Evolutionary conservation across 2,888 invertebrate genomes (phyloP), one percentile per base, ranked within the genome.

Genomic region (Drosophila setosimentum): DNA sequence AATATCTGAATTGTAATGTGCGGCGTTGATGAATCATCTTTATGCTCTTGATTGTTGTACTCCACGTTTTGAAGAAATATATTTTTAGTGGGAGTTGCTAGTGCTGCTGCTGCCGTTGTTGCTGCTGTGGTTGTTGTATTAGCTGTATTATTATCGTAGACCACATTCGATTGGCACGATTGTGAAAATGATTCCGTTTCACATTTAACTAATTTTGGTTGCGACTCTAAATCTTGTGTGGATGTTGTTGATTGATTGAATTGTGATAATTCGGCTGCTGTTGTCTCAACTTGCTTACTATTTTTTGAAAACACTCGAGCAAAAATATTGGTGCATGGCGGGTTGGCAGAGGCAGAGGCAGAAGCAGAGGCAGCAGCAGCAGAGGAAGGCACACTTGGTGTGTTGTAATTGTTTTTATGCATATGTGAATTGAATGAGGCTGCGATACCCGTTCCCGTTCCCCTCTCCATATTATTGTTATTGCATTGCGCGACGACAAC

Each of bases 1-100:
- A 95, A 96, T 94, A 96, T 95, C 94, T 94, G 95, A 92, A 93
- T 93, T 89, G 94, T 94, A 93, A 94, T 93, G 92, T 94, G 93
- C 69, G 89, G 83, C 76, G 91, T 89, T 91, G 92, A 91, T 92
- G 92, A 92, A 87, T 93, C 93, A 92, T 91, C 91, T 67, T 77
- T 78, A 76, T 78, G 76, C 73, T 85, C 72, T 77, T 85, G 76
- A 73, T 80, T 87, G 73, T 69, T 86, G 73, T 70, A 76, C 53
- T 68, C 70, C 54, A 83, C 84, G 66, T 76, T 58, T 64, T 68
- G 68, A 64, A 63, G 67, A 68, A 73, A 70, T 67, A 66, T 32
- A 63, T 69, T 63, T 60, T 68, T 70, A 55, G 57, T 57, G 29
- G 57, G 42, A 40, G 57, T 57, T 42, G 40, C 21, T 40, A 29